Base-by-base conservation (phyloP, 1,140 invertebrate species). In the Cardiocondyla obscurior region DNA sequence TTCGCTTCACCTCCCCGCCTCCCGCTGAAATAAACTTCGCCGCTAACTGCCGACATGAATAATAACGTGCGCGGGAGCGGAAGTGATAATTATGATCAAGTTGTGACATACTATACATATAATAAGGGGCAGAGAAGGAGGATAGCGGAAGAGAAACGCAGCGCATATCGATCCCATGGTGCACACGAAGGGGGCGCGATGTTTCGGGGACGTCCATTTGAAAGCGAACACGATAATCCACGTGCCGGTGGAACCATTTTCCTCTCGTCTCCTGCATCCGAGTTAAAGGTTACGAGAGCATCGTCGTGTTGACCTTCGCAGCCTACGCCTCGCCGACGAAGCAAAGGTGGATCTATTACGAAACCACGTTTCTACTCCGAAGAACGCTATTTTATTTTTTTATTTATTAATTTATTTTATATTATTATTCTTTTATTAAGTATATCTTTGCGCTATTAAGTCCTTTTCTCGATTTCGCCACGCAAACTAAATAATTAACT, bases 211-310 rank as follows among this genome's bases (percentile, higher is more conserved):
- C 64, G 55, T 1, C 10, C 12, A 22, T 76, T 73, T n/a, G 55
- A 74, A 46, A 81, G 65, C 53, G 77, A 30, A 19, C 46, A 77
- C 62, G 51, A 77, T 76, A 77, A 74, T 70, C 72, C 76, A 42
- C 33, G 57, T 51, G 44, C 49, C 42, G 55, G 28, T 55, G 55
- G 25, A 58, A 28, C 58, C 46, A 12, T 58, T 2, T 5, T 0
- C 16, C 16, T 70, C 25, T 44, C 44, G 12, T 55, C 51, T 22
- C 39, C 25, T 76, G 39, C 51, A 82, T 14, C 36, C 28, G n/a
- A 72, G 77, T 69, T 79, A 88, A 90, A 90, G 89, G 87, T 90
- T 85, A 85, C 76, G 62, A 60, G 72, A 81, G 67, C 82, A 65
- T 62, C 69, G 69, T 44, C 82, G 62, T 69, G 39, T 74, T 62